Base-by-base conservation (phyloP, 2,113 vertebrate species). In the Morone chrysops region DNA sequence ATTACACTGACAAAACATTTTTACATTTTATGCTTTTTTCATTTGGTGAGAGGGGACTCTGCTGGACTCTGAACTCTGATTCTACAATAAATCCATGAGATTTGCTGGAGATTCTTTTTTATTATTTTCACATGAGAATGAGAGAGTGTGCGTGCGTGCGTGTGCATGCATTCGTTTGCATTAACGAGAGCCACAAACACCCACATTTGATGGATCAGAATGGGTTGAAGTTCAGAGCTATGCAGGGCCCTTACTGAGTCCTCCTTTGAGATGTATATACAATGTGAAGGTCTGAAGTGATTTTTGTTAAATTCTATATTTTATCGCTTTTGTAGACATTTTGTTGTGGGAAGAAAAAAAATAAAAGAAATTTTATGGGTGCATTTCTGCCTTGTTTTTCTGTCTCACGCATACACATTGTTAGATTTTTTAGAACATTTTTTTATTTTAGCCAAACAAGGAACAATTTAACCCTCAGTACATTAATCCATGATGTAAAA, bases 271-370 rank as follows among this genome's bases (percentile, higher is more conserved):
- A 94, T 98, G 97, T 98, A 97, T 83, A 98, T 98, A 97, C 91
- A 93, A 95, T 92, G 96, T 95, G 95, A 97, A 96, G 90, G 92
- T 95, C 95, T 96, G 93, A 94, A 96, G 96, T 97, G 96, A 96
- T 96, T 96, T 97, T 96, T 97, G 97, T 97, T 97, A 97, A 98
- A 97, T 96, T 97, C 96, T 97, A 96, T 97, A 97, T 98, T 98
- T 97, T 98, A 98, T 95, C 94, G 96, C 97, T 97, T 99, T 98
- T 99, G 96, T 98, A 98, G 97, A 83, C 88, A 94, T 95, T 97
- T 98, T 96, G 97, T 97, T 97, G 96, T 94, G 96, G 95, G 95
- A 96, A 93, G 91, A 96, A 95, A 96, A 92, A 84, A 89, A 97
- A 95, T 95, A 94, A 97, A 97, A 95, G 83, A 95, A 95, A 96